A percentile compares a stretch with the other conserved stretches of the same genome.
phyloP scores from a whole-genome alignment of 2,797 vertebrate species.

The Danionella dracula region DNA sequence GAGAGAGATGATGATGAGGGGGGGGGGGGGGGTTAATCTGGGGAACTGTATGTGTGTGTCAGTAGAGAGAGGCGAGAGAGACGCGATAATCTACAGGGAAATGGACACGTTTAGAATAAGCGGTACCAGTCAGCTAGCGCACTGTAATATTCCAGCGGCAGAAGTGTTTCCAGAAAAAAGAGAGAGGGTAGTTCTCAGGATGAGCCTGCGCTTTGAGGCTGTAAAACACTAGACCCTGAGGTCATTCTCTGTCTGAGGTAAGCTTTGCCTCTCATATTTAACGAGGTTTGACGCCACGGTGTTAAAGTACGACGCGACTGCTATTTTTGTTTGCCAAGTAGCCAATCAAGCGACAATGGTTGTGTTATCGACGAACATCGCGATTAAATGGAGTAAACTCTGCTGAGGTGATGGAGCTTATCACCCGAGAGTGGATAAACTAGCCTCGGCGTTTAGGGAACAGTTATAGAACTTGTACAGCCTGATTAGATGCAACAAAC shows the following conservation, averaged over 20 bases:
- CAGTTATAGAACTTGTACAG: no score
- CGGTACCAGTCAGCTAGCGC: conserved; percentile 34
- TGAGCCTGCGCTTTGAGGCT: conserved; percentile 39
- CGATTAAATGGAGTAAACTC: no score
- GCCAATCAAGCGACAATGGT: neutral
- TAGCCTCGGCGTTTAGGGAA: no score
- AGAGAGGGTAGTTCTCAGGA: conserved; percentile 30
- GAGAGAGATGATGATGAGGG: conserved; percentile 53
- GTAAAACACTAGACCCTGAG: conserved; percentile 39
- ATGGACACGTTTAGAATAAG: conserved; percentile 54
- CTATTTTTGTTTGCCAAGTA: conserved; percentile 11
- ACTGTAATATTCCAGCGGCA: conserved; percentile 41
- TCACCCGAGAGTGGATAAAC: no score
- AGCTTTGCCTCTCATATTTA: conserved; percentile 16
- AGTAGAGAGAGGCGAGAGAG: conserved; percentile 56
- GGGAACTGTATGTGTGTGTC: conserved; percentile 16
- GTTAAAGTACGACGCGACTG: conserved; percentile 9
- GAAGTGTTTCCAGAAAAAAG: conserved; percentile 29
- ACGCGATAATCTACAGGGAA: conserved; percentile 69
- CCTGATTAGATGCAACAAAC: no score
- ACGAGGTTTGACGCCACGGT: conserved; percentile 8
- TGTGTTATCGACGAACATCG: no score
- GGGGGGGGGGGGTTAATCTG: conserved; percentile 65
- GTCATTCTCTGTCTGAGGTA: conserved; percentile 30
- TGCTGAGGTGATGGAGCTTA: no score